Conservation (phyloP, 1,140 invertebrate genomes). For the Plutomurus gul region DNA sequence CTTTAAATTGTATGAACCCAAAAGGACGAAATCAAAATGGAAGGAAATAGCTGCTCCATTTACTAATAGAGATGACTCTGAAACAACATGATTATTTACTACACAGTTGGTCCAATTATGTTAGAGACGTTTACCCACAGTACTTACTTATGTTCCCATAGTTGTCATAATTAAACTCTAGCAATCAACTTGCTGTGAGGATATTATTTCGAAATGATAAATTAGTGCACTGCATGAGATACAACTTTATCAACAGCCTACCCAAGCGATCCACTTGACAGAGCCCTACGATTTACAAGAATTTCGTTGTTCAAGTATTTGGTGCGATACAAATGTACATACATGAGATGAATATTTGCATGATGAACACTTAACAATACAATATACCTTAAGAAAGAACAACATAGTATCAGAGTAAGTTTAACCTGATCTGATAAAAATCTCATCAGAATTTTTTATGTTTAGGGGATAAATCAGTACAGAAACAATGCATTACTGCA, state of each 20-base stretch:
- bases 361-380: neutral
- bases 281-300: no score
- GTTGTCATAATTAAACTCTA: neutral
- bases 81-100: neutral
- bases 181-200: neutral
- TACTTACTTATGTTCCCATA: neutral
- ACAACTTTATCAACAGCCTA: neutral
- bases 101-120: no score
- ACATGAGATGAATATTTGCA: neutral
- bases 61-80: neutral
- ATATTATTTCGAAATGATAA: slow-evolving; percentile 10
- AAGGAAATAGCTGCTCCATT: no score
- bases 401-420: neutral
- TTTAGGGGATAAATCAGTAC: neutral
- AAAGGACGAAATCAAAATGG: no score
- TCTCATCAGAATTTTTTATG: neutral
- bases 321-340: neutral
- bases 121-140: neutral
- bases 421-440: slow-evolving; percentile 6
- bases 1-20: no score
- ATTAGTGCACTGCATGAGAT: slow-evolving; percentile 10
- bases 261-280: no score
- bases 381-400: neutral
- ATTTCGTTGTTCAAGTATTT: no score
- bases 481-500: no score